A percentile compares a stretch with the other conserved stretches of the same genome.
Conservation (phyloP, 2,797 vertebrate genomes). For the Salarias fasciatus region DNA sequence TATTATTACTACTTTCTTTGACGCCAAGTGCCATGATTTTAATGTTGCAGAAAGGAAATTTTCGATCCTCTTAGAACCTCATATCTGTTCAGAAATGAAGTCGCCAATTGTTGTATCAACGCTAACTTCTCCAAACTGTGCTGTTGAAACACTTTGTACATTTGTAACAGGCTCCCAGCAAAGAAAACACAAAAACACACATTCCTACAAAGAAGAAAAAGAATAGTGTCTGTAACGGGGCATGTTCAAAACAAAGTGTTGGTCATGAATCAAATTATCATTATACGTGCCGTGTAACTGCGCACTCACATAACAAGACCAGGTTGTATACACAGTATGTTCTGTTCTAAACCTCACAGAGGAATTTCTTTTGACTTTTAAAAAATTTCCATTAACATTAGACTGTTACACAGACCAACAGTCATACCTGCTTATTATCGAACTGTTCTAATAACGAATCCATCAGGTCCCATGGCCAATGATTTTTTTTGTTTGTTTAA, state of each 20-base stretch:
- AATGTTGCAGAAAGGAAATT: constrained; percentile 16
- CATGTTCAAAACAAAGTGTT: constrained; percentile 27
- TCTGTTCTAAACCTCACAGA: no score
- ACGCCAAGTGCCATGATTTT: constrained; percentile 58
- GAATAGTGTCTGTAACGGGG: constrained; percentile 29
- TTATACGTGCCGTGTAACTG: no score
- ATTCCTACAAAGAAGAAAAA: constrained; percentile 13
- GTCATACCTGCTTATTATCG: no score
- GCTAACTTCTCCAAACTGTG: constrained; percentile 76
- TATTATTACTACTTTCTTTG: constrained; percentile 32
- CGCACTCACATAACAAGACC: no score
- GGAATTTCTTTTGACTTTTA: no score
- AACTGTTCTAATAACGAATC: no score
- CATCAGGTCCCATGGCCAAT: no score
- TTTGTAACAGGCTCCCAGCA: constrained; percentile 34
- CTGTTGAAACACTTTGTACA: constrained; percentile 64
- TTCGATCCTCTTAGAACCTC: constrained; percentile 7
- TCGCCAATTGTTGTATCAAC: constrained; percentile 47
- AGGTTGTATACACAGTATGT: no score
- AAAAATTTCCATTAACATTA: no score
- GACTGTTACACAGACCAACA: no score
- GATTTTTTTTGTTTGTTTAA: no score
- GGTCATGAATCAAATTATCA: neutral
- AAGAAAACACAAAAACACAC: constrained; percentile 27
- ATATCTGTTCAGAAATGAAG: constrained; percentile 48